Base-by-base conservation (phyloP, 2,113 vertebrate genomes). In the Rhinopomastus cyanomelas region DNA sequence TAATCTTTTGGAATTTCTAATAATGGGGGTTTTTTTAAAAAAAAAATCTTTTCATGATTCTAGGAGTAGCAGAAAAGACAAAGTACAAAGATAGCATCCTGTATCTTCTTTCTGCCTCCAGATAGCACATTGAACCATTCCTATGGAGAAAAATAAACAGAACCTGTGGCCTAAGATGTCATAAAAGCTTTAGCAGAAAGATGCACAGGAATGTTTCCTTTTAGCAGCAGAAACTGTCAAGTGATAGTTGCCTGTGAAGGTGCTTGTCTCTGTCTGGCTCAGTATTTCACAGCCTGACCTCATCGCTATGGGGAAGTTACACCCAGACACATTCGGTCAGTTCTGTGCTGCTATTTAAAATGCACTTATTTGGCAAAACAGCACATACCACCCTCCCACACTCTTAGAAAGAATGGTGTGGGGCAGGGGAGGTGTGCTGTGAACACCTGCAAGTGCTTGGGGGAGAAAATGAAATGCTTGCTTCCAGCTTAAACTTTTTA, bases 81-180 rank as follows among this genome's bases (percentile, higher is more conserved):
- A 86, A 89, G 30, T 30, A 46, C 48, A 81, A 87, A 83, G 5
- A 16, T 84, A 93, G 60, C 52, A 87, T 87, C 34, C 8, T 11
- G 3, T 89, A 21, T 79, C 86, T 88, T 94, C 60, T 26, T 69
- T 11, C 37, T 89, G 53, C 51, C 32, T 77, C 55, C 37, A 77
- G 61, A 72, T 25, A 84, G 55, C 46, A 72, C 52, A 57, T 83
- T 9, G 86, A 91, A 80, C 66, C 32, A 72, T 94, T 90, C 81
- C 79, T 92, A 30, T n/a, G 42, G 56, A 74, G 29, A 69, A 69
- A 94, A 95, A 89, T 81, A 16, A 92, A 49, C 57, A 92, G 51
- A 57, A 42, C 37, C 27, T n/a, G 46, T 93, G 68, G 73, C 64
- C 51, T 29, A 53, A 90, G 66, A 82, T 77, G 32, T 87, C 37